These are phyloP conservation scores for Griposia aprilina DNA, from an alignment of 2,888 invertebrate genomes.

Conservation along the genomic window DNA sequence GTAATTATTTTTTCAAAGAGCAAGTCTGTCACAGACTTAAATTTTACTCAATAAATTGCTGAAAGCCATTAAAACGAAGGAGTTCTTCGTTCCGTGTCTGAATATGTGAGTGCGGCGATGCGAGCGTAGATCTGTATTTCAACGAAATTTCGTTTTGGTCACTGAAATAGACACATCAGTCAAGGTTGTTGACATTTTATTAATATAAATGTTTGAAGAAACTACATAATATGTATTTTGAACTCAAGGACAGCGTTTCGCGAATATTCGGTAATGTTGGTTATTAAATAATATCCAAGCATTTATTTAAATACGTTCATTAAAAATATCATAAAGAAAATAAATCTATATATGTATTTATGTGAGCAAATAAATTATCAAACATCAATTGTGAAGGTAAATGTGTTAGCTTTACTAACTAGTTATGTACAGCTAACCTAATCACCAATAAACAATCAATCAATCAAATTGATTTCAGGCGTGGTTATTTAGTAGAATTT, in stretches of 20 bases:
- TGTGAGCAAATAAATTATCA: neutral
- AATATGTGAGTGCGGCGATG: neutral
- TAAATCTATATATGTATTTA: neutral
- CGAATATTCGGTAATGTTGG: neutral
- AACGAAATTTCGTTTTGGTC: constrained; percentile 2
- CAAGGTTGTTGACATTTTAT: constrained; percentile 51
- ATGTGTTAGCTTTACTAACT: neutral
- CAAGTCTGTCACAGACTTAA: neutral
- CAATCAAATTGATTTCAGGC: constrained; percentile 9
- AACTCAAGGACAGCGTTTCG: constrained; percentile 6
- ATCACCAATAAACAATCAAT: neutral
- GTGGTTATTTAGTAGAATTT: neutral
- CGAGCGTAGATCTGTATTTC: neutral
- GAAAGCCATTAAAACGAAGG: neutral
- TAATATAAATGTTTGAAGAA: constrained; percentile 31
- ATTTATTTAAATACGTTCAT: neutral
- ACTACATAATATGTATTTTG: constrained; percentile 21
- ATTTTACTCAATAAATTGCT: constrained; percentile 5
- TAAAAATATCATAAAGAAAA: neutral
- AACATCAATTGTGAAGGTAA: neutral
- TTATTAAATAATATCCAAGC: neutral
- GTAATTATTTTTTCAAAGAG: neutral
- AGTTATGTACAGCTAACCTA: neutral
- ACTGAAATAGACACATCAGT: constrained; percentile 24
- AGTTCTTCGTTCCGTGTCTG: neutral